Evolutionary conservation across 2,113 vertebrate species (phyloP), one percentile per base, ranked within the genome.

Genomic region (Bucco capensis): DNA sequence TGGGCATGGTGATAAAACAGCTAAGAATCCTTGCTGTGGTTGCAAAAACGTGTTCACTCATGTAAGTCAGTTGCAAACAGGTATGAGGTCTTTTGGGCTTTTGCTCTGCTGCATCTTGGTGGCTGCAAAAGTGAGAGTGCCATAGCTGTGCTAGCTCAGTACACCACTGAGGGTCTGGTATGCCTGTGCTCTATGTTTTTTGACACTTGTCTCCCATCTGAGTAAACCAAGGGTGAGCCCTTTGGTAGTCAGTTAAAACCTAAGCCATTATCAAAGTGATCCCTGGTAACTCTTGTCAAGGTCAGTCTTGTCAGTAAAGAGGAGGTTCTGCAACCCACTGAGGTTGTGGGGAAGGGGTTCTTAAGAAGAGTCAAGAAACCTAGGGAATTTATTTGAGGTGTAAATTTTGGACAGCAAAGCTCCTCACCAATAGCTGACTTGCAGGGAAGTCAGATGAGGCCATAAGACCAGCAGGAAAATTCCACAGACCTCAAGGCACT

Each of bases 121-220:
- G 69, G n/a, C 58, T 49, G 44, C 49, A 51, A 64, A 58, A 76
- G 37, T 1, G 2, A 24, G 5, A 46, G 23, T 56, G 57, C 24
- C 6, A 0, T 33, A 53, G 8, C 24, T 0, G 0, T n/a, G 33
- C 22, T 33, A 18, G 13, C 46, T 54, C 3, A 0, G n/a, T 13
- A 33, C 8, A 25, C 12, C 23, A 21, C 4, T 3, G 30, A 86
- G 35, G 56, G 7, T 50, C 51, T 78, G 38, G 3, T 24, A 92
- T 74, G 27, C 5, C 21, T 71, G 50, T 37, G 9, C 9, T 74
- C 72, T 35, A 1, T 16, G 27, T 66, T 60, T 75, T 18, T 16
- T 9, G 8, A 13, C 2, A 0, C 19, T 70, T 69, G 5, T 31
- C 12, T 83, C 33, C 19, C 23, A 24, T 64, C 66, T 74, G 40